Evolutionary conservation across 2,888 invertebrate genomes (phyloP).

Genomic region (Lycaena phlaeas): DNA sequence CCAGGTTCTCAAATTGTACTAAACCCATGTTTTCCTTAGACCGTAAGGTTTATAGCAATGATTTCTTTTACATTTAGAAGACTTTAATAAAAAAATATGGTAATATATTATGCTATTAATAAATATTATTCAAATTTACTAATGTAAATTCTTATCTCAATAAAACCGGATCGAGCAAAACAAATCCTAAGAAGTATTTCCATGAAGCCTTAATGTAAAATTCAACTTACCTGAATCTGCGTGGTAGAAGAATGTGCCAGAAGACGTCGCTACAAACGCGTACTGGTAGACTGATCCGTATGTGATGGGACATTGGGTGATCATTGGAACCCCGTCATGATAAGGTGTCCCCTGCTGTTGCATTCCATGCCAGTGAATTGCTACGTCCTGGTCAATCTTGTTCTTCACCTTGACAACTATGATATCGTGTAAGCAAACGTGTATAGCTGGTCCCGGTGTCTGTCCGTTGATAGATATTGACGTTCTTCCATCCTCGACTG

Average conservation of each 20-base stretch:
- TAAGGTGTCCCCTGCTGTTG: conserved; percentile 76
- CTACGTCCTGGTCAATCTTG: conserved; percentile 76
- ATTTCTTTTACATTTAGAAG: too few relatives aligned
- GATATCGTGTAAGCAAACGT: conserved; percentile 81
- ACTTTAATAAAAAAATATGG: too few relatives aligned
- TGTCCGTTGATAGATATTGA: conserved; percentile 47
- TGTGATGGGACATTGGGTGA: conserved; percentile 83
- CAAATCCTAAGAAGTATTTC: too few relatives aligned
- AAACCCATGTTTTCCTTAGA: too few relatives aligned
- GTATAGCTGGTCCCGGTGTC: conserved; percentile 68
- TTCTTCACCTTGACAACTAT: conserved; percentile 82
- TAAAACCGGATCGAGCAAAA: too few relatives aligned
- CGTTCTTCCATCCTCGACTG: conserved; percentile 36
- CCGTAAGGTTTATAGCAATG: too few relatives aligned
- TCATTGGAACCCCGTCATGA: conserved; percentile 84
- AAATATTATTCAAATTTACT: too few relatives aligned
- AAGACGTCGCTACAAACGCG: conserved; percentile 76
- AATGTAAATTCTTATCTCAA: too few relatives aligned
- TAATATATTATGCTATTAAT: too few relatives aligned
- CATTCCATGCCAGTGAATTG: conserved; percentile 85
- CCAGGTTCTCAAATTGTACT: too few relatives aligned
- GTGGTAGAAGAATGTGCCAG: conserved; percentile 83
- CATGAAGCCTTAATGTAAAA: too few relatives aligned
- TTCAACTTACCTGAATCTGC: conserved; percentile 79
- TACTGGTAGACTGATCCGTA: conserved; percentile 80